These are phyloP conservation scores for Pteria penguin DNA, from an alignment of 2,888 invertebrate genomes.

Conservation along the genomic window DNA sequence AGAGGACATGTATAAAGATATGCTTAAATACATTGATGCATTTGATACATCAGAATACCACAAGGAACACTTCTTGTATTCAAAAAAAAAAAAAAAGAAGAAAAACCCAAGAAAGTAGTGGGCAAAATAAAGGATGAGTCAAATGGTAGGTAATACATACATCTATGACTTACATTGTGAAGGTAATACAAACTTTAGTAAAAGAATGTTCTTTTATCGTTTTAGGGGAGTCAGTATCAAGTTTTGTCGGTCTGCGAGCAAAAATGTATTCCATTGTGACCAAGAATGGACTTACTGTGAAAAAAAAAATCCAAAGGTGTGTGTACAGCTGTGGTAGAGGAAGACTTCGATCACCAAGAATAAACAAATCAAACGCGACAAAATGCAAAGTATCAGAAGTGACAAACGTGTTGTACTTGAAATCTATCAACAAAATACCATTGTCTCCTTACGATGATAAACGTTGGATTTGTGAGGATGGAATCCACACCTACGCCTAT, in stretches of 20 bases:
- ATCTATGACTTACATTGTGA: too few relatives aligned
- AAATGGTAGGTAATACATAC: too few relatives aligned
- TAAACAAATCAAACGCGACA: background rate
- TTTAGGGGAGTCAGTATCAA: background rate
- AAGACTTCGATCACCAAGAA: too few relatives aligned
- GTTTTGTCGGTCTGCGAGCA: constrained; percentile 11
- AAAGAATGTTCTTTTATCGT: too few relatives aligned
- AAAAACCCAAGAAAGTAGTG: too few relatives aligned
- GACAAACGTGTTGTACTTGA: constrained; percentile 2
- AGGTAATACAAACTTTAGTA: too few relatives aligned
- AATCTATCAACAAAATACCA: constrained; percentile 9
- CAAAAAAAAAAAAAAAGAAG: too few relatives aligned
- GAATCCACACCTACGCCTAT: background rate
- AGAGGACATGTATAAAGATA: constrained; percentile 19
- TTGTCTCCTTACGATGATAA: constrained; percentile 14
- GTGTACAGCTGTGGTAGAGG: too few relatives aligned
- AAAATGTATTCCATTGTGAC: constrained; percentile 22
- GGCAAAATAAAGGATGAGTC: constrained; percentile 7
- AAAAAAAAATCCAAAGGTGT: background rate
- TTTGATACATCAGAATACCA: too few relatives aligned
- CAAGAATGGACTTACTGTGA: background rate
- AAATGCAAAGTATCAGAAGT: background rate
- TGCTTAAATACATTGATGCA: too few relatives aligned
- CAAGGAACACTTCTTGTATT: too few relatives aligned
- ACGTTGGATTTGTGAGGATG: background rate